Evolutionary conservation across 2,888 invertebrate species (phyloP).

Genomic region (Sesia bembeciformis): DNA sequence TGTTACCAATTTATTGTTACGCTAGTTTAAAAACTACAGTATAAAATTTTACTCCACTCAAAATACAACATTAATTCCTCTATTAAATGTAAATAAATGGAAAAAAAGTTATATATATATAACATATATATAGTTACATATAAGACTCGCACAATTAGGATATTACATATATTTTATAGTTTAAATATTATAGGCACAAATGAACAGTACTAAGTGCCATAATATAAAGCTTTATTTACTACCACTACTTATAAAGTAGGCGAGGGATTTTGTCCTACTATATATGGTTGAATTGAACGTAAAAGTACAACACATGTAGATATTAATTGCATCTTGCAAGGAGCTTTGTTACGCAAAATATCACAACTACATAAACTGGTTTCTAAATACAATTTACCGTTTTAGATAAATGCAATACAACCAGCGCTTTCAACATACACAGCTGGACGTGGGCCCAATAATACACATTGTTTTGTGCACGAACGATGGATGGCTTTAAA

Average conservation of each 20-base stretch:
- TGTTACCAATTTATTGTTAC: conserved; percentile 56
- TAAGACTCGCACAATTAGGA: background rate
- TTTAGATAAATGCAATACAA: too few relatives aligned
- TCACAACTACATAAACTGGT: too few relatives aligned
- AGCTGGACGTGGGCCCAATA: too few relatives aligned
- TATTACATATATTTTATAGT: background rate
- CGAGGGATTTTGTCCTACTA: conserved; percentile 66
- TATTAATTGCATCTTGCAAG: too few relatives aligned
- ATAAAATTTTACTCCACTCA: conserved; percentile 56
- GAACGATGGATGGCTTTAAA: too few relatives aligned
- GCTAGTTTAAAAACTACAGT: conserved; percentile 40
- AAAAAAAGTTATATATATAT: conserved; percentile 12
- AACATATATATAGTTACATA: background rate
- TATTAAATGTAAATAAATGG: conserved; percentile 32
- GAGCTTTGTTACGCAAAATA: too few relatives aligned
- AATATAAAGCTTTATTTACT: conserved; percentile 37
- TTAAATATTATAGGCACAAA: conserved; percentile 55
- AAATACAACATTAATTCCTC: conserved; percentile 41
- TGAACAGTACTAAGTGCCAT: conserved; percentile 52
- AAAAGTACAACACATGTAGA: too few relatives aligned
- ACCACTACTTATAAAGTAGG: conserved; percentile 50
- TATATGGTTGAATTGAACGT: background rate
- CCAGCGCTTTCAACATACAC: too few relatives aligned
- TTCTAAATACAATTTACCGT: too few relatives aligned
- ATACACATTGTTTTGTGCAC: too few relatives aligned